Conservation (phyloP, 2,888 invertebrate genomes). For the Sarcophaga variegata region DNA sequence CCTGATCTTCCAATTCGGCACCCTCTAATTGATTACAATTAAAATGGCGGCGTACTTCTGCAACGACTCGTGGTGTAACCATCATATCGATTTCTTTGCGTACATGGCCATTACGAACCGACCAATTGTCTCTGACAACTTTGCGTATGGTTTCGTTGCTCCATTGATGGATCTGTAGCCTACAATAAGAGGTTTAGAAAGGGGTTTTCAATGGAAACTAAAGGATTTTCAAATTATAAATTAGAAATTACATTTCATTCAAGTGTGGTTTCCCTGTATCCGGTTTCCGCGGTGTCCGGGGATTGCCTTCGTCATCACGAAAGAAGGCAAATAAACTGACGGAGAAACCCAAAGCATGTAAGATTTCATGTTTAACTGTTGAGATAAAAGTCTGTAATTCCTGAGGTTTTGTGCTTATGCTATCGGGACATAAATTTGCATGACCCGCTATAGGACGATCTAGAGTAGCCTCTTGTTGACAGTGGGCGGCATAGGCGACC, state of each 20-base stretch:
- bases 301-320: conserved; percentile 93
- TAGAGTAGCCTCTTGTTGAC: conserved; percentile 96
- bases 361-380: conserved; percentile 98
- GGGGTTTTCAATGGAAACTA: background rate
- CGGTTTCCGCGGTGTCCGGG: conserved; percentile 89
- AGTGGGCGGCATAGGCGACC: conserved; percentile 98
- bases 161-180: conserved; percentile 96
- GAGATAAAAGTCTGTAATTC: conserved; percentile 95
- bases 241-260: conserved; percentile 88
- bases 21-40: conserved; percentile 94
- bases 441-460: conserved; percentile 99
- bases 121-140: conserved; percentile 88
- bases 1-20: conserved; percentile 98
- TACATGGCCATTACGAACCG: conserved; percentile 89
- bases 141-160: conserved; percentile 93
- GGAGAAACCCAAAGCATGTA: conserved; percentile 98
- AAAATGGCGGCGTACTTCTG: conserved; percentile 94
- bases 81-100: conserved; percentile 91
- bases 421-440: conserved; percentile 98
- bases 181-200: conserved; percentile 76
- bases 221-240: background rate
- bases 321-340: conserved; percentile 96
- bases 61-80: conserved; percentile 94
- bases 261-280: conserved; percentile 94
- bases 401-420: conserved; percentile 94